Base-by-base conservation (phyloP, 1,140 invertebrate species). In the Adoxophyes honmai region DNA sequence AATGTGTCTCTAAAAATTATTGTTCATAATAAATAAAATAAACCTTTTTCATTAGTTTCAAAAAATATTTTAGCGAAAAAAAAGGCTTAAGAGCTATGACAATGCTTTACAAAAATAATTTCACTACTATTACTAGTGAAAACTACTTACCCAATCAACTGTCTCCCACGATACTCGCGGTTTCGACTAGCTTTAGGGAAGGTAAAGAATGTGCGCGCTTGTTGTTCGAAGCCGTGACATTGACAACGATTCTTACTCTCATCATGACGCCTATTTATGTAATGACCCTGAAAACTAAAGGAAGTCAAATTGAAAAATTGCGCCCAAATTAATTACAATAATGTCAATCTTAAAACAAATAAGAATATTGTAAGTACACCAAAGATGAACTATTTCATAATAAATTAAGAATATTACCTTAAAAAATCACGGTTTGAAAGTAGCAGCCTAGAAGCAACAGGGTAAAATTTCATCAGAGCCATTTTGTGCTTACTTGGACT, bases 101-200 rank as follows among this genome's bases (percentile, higher is more conserved):
- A n/a, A n/a, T n/a, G n/a, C n/a, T n/a, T n/a, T n/a, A n/a, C n/a
- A n/a, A n/a, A n/a, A n/a, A n/a, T n/a, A n/a, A n/a, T n/a, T n/a
- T n/a, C n/a, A n/a, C n/a, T n/a, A n/a, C n/a, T n/a, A n/a, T n/a
- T 28, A 3, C 21, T 28, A 28, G 6, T 3, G 6, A 28, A 28
- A 57, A 35, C n/a, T 38, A 77, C 86, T 90, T 88, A 94, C 94
- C 94, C 94, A 51, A 95, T 89, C 34, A 95, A 80, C 80, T 94
- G 94, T 70, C 93, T 92, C 63, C 93, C 93, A 71, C 90, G 89
- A 67, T 94, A 94, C 68, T 91, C 89, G 71, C 92, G 92, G 63
- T 85, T 90, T 60, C 85, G 89, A 51, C 74, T 90, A 34, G 65
- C 64, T 54, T 76, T 77, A 28, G 86, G 66, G 53, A 89, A 78